Base-by-base conservation (phyloP, 2,888 invertebrate species). In the Adela reaumurella region DNA sequence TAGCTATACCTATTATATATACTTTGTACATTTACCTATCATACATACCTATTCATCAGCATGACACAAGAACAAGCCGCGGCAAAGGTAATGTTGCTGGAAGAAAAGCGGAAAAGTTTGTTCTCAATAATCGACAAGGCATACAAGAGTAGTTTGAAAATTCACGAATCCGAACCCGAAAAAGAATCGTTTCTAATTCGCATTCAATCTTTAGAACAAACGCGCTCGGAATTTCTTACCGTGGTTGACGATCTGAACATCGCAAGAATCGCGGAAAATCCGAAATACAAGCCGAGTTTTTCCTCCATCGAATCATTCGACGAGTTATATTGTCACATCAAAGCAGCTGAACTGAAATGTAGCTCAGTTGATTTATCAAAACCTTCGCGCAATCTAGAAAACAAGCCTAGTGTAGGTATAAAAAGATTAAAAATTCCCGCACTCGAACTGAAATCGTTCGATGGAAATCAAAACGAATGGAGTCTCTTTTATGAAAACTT, bases 401-500 rank as follows among this genome's bases (percentile, higher is more conserved):
- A n/a, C n/a, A 14, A 14, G 14, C 3, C 14, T 8, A 14, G 3
- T 14, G 35, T 14, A 8, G n/a, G 35, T 14, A 8, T 35, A 3
- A 8, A 14, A 14, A 8, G 3, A 8, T 14, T 14, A 3, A 35
- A 14, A 14, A 14, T 35, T 14, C 35, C 35, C 3, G 11, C 11
- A 3, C 14, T 35, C 3, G 35, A 35, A 35, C 14, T 35, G 14
- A 14, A 8, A 8, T 8, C 35, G 11, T 35, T 35, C 35, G n/a
- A 35, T 35, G 35, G 35, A 3, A 14, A 4, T 3, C 14, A 8
- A 3, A 35, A 14, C 14, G 3, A 14, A 14, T 47, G 47, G 47
- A 8, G 16, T 4, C 20, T 43, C 3, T 47, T 47, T 19, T 47
- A 47, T 17, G 43, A 47, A 16, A 47, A 42, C 14, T 45, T 45